These are phyloP conservation scores for Pseudopipra pipra DNA, from an alignment of 2,113 vertebrate genomes.

Conservation along the genomic window DNA sequence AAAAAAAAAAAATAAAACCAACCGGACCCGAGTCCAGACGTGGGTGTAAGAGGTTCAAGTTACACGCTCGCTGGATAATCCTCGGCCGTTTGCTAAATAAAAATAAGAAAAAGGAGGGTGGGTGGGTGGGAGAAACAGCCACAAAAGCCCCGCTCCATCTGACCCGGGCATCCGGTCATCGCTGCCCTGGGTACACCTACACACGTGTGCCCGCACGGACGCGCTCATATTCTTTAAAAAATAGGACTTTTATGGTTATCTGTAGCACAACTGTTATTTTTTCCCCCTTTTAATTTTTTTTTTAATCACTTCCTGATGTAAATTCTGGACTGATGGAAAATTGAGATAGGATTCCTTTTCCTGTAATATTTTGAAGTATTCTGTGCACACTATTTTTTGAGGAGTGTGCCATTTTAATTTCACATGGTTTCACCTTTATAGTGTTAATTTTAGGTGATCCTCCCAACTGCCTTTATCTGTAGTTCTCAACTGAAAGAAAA, in stretches of 20 bases:
- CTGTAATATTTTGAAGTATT: background rate
- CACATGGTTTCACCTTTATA: background rate
- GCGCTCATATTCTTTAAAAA: background rate
- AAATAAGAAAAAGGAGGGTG: background rate
- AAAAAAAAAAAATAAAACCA: background rate
- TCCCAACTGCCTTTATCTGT: background rate
- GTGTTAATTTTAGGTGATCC: background rate
- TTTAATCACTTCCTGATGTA: background rate
- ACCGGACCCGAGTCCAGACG: background rate
- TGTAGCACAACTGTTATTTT: background rate
- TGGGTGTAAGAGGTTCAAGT: background rate
- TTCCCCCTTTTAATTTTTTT: accelerated
- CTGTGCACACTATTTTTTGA: background rate
- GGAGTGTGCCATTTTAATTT: background rate
- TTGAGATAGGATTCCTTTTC: background rate
- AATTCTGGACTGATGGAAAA: background rate
- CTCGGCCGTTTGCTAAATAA: background rate
- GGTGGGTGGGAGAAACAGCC: background rate
- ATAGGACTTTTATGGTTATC: background rate
- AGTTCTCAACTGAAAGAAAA: background rate
- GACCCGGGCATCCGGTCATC: background rate
- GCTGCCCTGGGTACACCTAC: background rate
- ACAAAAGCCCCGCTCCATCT: background rate
- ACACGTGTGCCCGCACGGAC: background rate
- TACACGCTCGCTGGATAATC: background rate